phyloP scores from a whole-genome alignment of 2,797 vertebrate species.

The Cynopterus sphinx region DNA sequence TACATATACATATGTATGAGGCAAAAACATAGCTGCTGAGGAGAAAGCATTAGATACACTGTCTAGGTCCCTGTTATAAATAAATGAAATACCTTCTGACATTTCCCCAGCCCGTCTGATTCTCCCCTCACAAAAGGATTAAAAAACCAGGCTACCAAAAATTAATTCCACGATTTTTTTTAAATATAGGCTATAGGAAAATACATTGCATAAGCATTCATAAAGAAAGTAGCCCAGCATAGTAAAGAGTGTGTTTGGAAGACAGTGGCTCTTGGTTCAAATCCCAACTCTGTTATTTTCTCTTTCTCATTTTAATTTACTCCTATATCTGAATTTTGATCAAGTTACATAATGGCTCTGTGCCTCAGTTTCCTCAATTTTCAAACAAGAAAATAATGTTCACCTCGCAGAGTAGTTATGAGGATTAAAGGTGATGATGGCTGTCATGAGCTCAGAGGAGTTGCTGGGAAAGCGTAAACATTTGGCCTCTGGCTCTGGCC shows the following conservation, averaged over 20 bases:
- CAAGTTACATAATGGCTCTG: not conserved
- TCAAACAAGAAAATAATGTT: not conserved
- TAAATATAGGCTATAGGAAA: not conserved
- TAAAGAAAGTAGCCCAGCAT: not conserved
- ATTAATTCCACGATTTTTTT: not conserved
- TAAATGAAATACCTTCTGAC: not conserved
- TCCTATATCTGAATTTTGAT: not conserved
- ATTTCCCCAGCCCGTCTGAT: not conserved
- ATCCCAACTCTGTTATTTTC: not conserved
- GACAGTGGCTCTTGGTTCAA: not conserved
- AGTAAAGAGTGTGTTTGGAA: not conserved
- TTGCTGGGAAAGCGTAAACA: not conserved
- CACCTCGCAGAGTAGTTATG: not conserved
- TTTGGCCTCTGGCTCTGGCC: no score
- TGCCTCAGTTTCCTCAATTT: constrained; percentile 2
- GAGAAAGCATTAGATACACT: not conserved
- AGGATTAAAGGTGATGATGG: not conserved
- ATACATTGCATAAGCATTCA: not conserved
- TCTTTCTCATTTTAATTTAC: not conserved
- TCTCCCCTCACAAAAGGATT: constrained; percentile 1
- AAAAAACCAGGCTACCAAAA: not conserved
- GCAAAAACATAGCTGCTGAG: not conserved
- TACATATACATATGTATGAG: not conserved
- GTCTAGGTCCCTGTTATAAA: not conserved
- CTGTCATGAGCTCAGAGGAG: not conserved